A percentile compares a stretch with the other conserved stretches of the same genome.
These are phyloP conservation scores for Leucoma salicis DNA, from an alignment of 2,888 invertebrate genomes.

Conservation along the genomic window DNA sequence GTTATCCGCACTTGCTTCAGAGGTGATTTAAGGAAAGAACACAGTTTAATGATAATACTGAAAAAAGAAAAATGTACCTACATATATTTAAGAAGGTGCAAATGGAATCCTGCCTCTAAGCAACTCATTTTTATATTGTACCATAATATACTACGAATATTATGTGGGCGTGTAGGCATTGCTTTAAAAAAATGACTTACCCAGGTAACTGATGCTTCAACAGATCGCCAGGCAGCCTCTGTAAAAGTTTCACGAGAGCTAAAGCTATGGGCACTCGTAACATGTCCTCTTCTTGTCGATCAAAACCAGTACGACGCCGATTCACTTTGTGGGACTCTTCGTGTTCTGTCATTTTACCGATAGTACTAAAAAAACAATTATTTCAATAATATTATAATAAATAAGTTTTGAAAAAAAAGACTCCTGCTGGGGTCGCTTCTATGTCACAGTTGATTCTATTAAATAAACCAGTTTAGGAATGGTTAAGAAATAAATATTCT, in stretches of 20 bases:
- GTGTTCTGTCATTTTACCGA: conserved; percentile 84
- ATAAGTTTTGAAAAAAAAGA: too few relatives aligned
- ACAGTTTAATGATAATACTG: conserved; percentile 93
- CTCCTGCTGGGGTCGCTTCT: too few relatives aligned
- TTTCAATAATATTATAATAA: neutral
- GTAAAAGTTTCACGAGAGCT: conserved; percentile 94
- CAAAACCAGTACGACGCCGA: conserved; percentile 84
- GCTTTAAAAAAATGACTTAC: conserved; percentile 77
- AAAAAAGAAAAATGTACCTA: conserved; percentile 35
- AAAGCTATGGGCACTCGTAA: conserved; percentile 95
- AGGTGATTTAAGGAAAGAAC: conserved; percentile 94
- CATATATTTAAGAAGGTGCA: neutral
- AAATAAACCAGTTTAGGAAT: neutral
- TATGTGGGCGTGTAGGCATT: too few relatives aligned
- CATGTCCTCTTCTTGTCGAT: conserved; percentile 95
- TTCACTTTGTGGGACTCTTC: conserved; percentile 91
- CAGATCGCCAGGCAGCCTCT: conserved; percentile 90
- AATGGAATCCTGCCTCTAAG: too few relatives aligned
- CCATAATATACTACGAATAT: too few relatives aligned
- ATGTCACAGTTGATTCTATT: too few relatives aligned
- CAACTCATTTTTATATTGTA: too few relatives aligned
- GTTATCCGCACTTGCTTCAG: conserved; percentile 92
- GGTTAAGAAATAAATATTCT: neutral
- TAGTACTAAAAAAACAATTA: conserved; percentile 46
- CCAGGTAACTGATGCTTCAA: conserved; percentile 90